Evolutionary conservation across 2,888 invertebrate species (phyloP).

Genomic region (Ophion obscuratus): DNA sequence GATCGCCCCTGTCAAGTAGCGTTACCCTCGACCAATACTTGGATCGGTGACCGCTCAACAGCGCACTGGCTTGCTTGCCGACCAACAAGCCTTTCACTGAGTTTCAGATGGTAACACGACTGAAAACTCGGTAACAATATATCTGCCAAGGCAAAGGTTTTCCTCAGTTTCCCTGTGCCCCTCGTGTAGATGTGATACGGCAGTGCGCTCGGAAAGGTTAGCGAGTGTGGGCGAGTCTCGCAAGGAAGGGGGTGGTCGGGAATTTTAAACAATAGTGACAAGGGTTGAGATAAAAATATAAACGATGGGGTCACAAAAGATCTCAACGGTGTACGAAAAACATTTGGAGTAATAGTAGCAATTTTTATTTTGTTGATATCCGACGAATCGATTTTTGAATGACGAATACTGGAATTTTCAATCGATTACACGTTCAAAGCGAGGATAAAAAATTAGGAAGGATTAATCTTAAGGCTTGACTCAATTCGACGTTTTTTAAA

Average conservation of each 20-base stretch:
- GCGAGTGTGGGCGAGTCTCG: neutral
- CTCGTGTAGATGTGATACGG: neutral
- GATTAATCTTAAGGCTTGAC: neutral
- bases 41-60: slow-evolving; percentile 2
- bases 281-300: neutral
- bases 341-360: neutral
- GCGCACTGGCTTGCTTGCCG: neutral
- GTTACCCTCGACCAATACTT: neutral
- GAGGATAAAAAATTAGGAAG: neutral
- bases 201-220: neutral
- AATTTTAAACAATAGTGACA: neutral
- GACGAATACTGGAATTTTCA: neutral
- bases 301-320: neutral
- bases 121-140: neutral
- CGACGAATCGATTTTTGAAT: too few species aligned
- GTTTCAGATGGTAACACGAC: neutral
- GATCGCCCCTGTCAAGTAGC: neutral
- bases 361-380: neutral
- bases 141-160: neutral
- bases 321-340: neutral
- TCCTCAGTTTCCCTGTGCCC: neutral
- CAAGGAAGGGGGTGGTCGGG: neutral
- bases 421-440: neutral
- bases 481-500: too few species aligned
- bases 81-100: neutral